Conservation (phyloP, 2,113 vertebrate genomes). For the Amazona vittata region DNA sequence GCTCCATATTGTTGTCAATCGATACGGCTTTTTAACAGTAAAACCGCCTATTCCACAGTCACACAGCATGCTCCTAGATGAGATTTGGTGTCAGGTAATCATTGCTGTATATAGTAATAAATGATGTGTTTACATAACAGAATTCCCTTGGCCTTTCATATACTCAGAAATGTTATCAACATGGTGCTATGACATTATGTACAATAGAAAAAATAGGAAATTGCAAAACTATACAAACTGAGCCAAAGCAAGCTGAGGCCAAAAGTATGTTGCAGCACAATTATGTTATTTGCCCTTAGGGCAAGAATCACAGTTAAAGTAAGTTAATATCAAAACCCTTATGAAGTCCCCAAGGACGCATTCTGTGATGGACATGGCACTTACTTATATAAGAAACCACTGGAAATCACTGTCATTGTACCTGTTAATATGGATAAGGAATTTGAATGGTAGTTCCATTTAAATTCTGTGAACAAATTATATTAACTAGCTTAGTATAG, state of each 20-base stretch:
- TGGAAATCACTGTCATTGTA: neutral
- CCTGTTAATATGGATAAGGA: neutral
- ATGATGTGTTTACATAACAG: constrained; percentile 65
- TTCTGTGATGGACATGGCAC: neutral
- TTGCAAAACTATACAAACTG: neutral
- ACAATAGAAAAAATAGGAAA: constrained; percentile 36
- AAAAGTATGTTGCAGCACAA: neutral
- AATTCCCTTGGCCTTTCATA: constrained; percentile 64
- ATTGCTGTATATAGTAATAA: constrained; percentile 64
- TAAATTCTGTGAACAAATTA: neutral
- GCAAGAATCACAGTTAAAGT: neutral
- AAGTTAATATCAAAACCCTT: constrained; percentile 5
- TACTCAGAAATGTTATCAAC: constrained; percentile 44
- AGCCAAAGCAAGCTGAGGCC: neutral
- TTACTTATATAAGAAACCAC: constrained; percentile 26
- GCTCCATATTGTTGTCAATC: neutral
- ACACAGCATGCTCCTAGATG: constrained; percentile 41
- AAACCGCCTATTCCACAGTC: constrained; percentile 5
- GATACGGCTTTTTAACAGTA: constrained; percentile 21
- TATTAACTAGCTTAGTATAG: neutral
- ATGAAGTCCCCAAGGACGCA: neutral
- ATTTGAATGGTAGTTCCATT: neutral
- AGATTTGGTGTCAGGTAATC: constrained; percentile 67
- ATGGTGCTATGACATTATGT: neutral
- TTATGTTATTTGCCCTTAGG: neutral